Conservation (phyloP, 2,888 invertebrate species). For the Holacanthella duospinosa region DNA sequence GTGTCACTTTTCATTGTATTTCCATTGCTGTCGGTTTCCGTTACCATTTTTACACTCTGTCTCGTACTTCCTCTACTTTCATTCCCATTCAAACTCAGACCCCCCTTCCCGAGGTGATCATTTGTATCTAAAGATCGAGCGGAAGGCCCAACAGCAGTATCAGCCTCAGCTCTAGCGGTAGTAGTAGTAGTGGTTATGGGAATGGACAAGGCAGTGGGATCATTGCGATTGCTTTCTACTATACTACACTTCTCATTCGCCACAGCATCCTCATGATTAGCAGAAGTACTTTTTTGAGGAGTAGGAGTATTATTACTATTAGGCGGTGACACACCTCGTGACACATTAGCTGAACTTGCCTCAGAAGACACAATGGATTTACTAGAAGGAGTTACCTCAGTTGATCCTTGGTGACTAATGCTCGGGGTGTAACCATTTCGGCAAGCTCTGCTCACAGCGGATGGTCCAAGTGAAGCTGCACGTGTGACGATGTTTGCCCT, state of each 20-base stretch:
- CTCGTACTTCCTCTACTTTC: not conserved
- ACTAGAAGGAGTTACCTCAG: conserved; percentile 1
- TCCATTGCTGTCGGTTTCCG: conserved; percentile 30
- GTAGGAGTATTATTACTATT: not conserved
- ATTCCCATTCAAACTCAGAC: not conserved
- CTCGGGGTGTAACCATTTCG: conserved; percentile 12
- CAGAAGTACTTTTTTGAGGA: not conserved
- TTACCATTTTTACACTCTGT: conserved; percentile 5
- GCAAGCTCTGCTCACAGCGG: conserved; percentile 15
- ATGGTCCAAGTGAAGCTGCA: conserved; percentile 15
- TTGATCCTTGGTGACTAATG: conserved; percentile 4
- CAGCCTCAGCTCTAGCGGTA: not conserved
- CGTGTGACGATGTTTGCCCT: conserved; percentile 10
- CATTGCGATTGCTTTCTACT: not conserved
- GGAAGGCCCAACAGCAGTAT: not conserved
- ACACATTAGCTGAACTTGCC: not conserved
- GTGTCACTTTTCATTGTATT: conserved; percentile 22
- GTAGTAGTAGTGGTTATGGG: not conserved
- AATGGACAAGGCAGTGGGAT: not conserved
- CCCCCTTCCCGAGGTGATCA: not conserved
- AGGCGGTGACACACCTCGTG: not conserved
- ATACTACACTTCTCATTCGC: not conserved
- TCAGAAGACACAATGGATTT: not conserved
- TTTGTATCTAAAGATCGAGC: not conserved
- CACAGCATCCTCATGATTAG: not conserved